Base-by-base conservation (phyloP, 2,888 invertebrate genomes). In the Caenorhabditis sp. region DNA sequence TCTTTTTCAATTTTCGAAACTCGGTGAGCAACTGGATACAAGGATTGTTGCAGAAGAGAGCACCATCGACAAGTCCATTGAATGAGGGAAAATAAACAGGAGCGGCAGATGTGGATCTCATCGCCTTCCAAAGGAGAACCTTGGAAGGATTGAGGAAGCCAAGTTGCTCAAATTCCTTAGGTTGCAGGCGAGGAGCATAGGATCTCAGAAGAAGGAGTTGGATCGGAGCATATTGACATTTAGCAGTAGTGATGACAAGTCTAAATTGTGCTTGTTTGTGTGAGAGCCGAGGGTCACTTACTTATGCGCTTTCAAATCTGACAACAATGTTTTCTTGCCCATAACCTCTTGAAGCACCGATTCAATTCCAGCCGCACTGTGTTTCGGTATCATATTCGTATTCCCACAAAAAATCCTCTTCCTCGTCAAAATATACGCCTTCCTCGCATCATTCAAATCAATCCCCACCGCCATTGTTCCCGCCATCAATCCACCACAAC, bases 11-110 rank as follows among this genome's bases (percentile, higher is more conserved):
- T 50, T 70, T 60, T 20, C 26, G 50, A 21, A 77, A 79, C 38
- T 79, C 79, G 14, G 72, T 79, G 58, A 79, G 69, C 60, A 72
- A 68, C 50, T 65, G 63, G n/a, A 75, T 67, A 26, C 70, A 70
- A 20, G 79, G 79, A 60, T 79, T 79, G 67, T 79, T 79, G 57
- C 72, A 77, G 70, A 79, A 71, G 10, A 79, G 66, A 17, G 77
- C 77, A 14, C 78, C 78, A 50, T 79, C 78, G 1, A 72, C 76
- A 62, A 74, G 61, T 14, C 76, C 78, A 52, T 76, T 63, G 70
- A 72, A 79, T 25, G 74, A 74, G 12, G 68, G 57, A 54, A 79
- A 79, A 61, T 75, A 79, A 21, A 69, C 63, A 0, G 79, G 79
- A 10, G 79, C 79, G 0, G 79, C 79, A 7, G 71, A 70, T 26